phyloP scores from a whole-genome alignment of 2,888 invertebrate genomes.

The Epinotia nisella region DNA sequence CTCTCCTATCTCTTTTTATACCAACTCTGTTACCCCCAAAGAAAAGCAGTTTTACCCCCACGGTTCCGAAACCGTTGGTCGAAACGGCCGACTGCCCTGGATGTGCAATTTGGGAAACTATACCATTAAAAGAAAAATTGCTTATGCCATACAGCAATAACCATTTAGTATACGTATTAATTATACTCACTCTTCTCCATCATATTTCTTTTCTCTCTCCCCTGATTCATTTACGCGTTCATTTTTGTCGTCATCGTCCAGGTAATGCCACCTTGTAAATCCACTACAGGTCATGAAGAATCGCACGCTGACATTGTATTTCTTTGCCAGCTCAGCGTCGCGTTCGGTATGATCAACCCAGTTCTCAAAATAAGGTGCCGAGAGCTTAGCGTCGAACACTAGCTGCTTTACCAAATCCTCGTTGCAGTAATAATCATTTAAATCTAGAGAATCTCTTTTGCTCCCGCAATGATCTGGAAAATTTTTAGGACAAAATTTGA shows the following conservation, averaged over 20 bases:
- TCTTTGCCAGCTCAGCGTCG: slow-evolving; percentile 84
- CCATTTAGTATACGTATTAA: background rate
- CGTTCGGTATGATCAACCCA: slow-evolving; percentile 81
- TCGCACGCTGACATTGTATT: slow-evolving; percentile 90
- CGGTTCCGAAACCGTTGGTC: too few species aligned
- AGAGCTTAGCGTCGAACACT: slow-evolving; percentile 93
- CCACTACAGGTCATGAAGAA: slow-evolving; percentile 96
- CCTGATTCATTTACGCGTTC: slow-evolving; percentile 72
- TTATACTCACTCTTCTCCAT: slow-evolving; percentile 64
- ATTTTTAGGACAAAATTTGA: background rate
- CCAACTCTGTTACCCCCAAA: too few species aligned
- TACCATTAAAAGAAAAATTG: too few species aligned
- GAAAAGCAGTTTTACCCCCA: too few species aligned
- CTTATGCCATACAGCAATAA: background rate
- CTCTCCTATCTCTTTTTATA: too few species aligned
- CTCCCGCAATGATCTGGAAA: slow-evolving; percentile 87
- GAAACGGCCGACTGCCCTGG: too few species aligned
- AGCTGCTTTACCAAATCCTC: slow-evolving; percentile 93
- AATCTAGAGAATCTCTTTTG: slow-evolving; percentile 81
- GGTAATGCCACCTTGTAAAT: slow-evolving; percentile 93
- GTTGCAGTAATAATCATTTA: slow-evolving; percentile 92
- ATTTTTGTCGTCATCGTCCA: slow-evolving; percentile 85
- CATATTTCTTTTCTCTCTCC: slow-evolving; percentile 58
- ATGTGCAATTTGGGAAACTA: too few species aligned
- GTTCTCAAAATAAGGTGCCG: slow-evolving; percentile 84